Base-by-base conservation (phyloP, 2,113 vertebrate genomes). In the Bombycilla garrulus region DNA sequence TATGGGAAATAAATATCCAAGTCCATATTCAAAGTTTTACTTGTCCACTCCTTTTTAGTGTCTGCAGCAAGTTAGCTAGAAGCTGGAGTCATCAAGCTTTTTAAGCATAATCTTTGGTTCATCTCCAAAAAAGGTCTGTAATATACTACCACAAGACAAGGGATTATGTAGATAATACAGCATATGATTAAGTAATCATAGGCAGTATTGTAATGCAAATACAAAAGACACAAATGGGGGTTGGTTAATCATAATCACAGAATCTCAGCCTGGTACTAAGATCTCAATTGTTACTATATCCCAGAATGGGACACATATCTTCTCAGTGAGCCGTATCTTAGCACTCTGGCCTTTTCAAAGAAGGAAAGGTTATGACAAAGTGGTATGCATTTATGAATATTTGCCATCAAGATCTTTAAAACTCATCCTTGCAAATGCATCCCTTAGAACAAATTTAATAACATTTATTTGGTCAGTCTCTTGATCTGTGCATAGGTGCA, bases 171-270 rank as follows among this genome's bases (percentile, higher is more conserved):
- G 25, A 38, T 89, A 62, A 84, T 25, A 67, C 20, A 64, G 35
- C 44, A 60, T 33, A 31, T 64, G 77, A 91, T 94, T 91, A 96
- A 91, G 93, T 85, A 94, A 96, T 91, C 95, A 94, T 40, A 47
- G 65, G 33, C 56, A 65, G n/a, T 56, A 95, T 76, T 95, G 53
- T 93, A 65, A 90, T 92, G 79, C 42, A 91, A 82, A 94, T 83
- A 58, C 13, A 88, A 85, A 57, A 80, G 48, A 56, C 20, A 54
- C 11, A 66, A 77, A 76, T 42, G 25, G 14, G 4, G 6, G 4
- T 12, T 31, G 12, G 47, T 78, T 94, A 74, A 86, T 78, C 26
- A 45, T n/a, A 70, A 89, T 86, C 38, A 87, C 12, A 70, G 40
- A 87, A 67, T 72, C 71, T 95, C 83, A 78, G 29, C 15, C 14